Evolutionary conservation across 2,888 invertebrate species (phyloP), one percentile per base, ranked within the genome.

Genomic region (Melinaea marsaeus): DNA sequence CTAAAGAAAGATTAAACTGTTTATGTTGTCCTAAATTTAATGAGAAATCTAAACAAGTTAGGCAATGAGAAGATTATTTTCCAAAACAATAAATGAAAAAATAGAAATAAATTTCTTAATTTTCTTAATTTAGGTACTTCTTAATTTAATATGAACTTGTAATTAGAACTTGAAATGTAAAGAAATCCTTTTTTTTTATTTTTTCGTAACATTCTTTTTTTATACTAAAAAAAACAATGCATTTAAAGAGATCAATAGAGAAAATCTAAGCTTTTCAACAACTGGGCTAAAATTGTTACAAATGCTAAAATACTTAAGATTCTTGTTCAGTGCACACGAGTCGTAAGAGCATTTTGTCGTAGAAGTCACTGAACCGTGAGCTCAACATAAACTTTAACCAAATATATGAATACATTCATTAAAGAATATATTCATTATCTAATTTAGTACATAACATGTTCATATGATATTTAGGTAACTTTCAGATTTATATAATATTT

Each of bases 301-400:
- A 13, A n/a, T 48, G 4, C 13, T 22, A 48, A 22, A n/a, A 22
- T 22, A 22, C 13, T 86, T 84, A 80, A 73, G 77, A 79, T 79
- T 78, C 72, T 77, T 76, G 76, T 73, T 79, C 82, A 84, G 79
- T 82, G 83, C 78, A 76, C 78, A 75, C 78, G 82, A 77, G 78
- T 48, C 82, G 86, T 84, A 86, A 89, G 88, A 88, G 89, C 89
- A 89, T 88, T 89, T 85, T 85, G 86, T 86, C 87, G 88, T 88
- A 81, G 81, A 79, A 79, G 76, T 80, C 85, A 82, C 83, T 75
- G 81, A 76, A 81, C 83, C 86, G 82, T 83, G 72, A 75, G 73
- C 67, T 73, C 69, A 79, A 74, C 79, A 81, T 68, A 69, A 69
- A 66, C 66, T 68, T 60, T 60, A 60, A 60, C 47, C 57, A 60